Base-by-base conservation (phyloP, 2,113 vertebrate genomes). In the Bombycilla garrulus region DNA sequence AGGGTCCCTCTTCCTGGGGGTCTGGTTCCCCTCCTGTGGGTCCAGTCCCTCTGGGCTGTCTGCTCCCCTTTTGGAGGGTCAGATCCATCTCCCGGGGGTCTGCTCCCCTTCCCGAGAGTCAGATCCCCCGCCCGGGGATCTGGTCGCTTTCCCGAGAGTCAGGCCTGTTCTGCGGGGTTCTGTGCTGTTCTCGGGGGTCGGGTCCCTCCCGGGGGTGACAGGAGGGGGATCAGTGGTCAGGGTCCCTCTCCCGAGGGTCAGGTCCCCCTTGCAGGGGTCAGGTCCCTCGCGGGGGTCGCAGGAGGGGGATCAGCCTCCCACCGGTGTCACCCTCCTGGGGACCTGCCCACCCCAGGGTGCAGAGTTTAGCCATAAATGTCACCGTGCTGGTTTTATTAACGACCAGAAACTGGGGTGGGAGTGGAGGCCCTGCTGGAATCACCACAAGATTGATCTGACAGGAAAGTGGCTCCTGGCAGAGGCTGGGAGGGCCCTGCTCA, bases 81-180 rank as follows among this genome's bases (percentile, higher is more conserved):
- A 11, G 44, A 26, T 15, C 19, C 11, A 19, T 13, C 2, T 58
- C 24, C 11, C 19, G 1, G 38, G 21, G 40, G 7, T 42, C 29
- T 48, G 31, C 4, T 38, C 9, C 35, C 13, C 5, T 28, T 76
- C 44, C 11, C 2, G 1, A 5, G 82, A 24, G 12, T 40, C 58
- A 6, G 24, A 2, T 29, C 22, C 20, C 21, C 8, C 31, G 48
- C 40, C 16, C 8, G 7, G 17, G 5, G 18, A 2, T 58, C n/a
- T 53, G 40, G 15, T n/a, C 0, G 1, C 29, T 16, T 24, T 66
- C 36, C 15, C 1, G 15, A 11, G 57, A 6, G 14, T 64, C 48
- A 23, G 25, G 38, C 31, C 36, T 0, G 3, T 15, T 12, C 26
- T 48, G 18, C 2, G 29, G 8, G 12, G 10, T 5, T 40, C 45